Base-by-base conservation (phyloP, 2,113 vertebrate species). In the Asarcornis scutulata region DNA sequence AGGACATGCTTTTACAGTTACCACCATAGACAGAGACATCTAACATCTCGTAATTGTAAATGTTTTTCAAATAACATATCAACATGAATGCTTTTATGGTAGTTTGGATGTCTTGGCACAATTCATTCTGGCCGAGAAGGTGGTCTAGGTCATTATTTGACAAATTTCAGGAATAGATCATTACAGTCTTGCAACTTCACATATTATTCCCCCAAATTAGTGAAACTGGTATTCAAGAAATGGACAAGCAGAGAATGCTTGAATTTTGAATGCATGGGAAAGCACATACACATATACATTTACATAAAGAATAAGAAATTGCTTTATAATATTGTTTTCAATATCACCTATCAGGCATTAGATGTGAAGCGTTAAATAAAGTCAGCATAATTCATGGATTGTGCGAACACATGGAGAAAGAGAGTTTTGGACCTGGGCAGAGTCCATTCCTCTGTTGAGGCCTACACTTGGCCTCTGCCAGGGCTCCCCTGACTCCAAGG, bases 281-380 rank as follows among this genome's bases (percentile, higher is more conserved):
- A 13, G 50, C 50, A 26, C 13, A 25, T 13, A 25, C 50, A 27
- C 0, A 0, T 25, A 11, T 5, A 16, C 31, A 23, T n/a, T 62
- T 42, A 67, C 27, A 31, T 16, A 50, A 56, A 72, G 27, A 55
- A 36, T 62, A 40, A 44, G 23, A 38, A 29, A 7, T 17, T 76
- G 50, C 38, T 67, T 56, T 67, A 5, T 62, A 56, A 52, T 17
- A 26, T 7, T 25, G 2, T 31, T 88, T 82, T 55, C 8, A 31
- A 16, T 48, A 55, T 71, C 62, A 76, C 50, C 42, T 63, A 63
- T 62, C 29, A 53, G 31, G 9, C 8, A 38, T 56, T 75, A 46
- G 10, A 52, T n/a, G 17, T 44, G 46, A 83, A 44, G 23, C 50
- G 23, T 63, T 79, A 62, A 63, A n/a, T 55, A 13, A 59, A 71